phyloP scores from a whole-genome alignment of 64 coral and sea anemone species.

The Anthopleura sola region DNA sequence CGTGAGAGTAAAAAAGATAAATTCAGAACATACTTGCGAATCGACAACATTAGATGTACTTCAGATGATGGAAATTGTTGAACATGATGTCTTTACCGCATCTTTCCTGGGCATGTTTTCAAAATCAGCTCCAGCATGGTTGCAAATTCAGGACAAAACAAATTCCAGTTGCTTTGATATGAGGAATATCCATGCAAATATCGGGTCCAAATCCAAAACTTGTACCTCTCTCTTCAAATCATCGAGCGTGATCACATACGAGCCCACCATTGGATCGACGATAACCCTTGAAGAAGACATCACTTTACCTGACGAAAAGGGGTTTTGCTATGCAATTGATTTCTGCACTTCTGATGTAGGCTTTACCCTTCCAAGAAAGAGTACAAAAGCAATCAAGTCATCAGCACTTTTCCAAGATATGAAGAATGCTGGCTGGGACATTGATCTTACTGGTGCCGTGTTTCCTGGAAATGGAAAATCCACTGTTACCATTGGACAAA shows the following conservation, averaged over 20 bases:
- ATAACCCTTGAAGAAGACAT: no score
- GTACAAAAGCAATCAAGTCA: no score
- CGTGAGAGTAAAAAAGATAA: background rate
- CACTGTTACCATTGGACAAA: background rate
- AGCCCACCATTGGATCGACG: no score
- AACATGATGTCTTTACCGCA: background rate
- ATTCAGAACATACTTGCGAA: background rate
- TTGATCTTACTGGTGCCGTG: background rate
- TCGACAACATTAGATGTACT: background rate
- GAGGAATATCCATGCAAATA: background rate
- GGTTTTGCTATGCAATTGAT: no score
- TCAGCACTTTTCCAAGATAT: slow-evolving; percentile 4
- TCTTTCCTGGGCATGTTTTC: background rate
- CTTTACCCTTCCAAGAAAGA: no score
- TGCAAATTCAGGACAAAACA: background rate
- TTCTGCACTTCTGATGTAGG: no score
- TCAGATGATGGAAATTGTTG: background rate
- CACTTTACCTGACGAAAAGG: no score
- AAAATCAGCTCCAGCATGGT: background rate
- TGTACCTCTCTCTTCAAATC: background rate
- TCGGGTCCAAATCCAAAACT: background rate
- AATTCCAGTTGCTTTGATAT: background rate
- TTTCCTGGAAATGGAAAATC: background rate
- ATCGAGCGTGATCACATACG: background rate
- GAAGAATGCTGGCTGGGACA: background rate